A percentile compares a stretch with the other conserved stretches of the same genome.
Evolutionary conservation across 2,888 invertebrate genomes (phyloP).

Genomic region (Endomychus coccineus): DNA sequence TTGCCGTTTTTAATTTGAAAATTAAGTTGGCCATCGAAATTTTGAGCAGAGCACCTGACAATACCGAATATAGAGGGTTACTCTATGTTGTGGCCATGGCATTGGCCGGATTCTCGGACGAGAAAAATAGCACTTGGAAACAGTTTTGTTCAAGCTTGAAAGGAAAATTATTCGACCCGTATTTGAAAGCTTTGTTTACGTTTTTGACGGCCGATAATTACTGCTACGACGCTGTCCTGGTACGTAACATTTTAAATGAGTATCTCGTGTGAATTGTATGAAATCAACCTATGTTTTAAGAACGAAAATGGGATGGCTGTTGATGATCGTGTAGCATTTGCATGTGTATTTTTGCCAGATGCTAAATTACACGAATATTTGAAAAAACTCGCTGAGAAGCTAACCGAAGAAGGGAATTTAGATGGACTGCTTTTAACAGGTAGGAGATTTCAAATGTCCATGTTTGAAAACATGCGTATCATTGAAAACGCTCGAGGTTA

Average conservation of each 20-base stretch:
- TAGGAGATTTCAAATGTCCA: constrained; percentile 21
- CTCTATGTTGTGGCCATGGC: constrained; percentile 70
- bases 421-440: constrained; percentile 81
- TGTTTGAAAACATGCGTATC: neutral
- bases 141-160: constrained; percentile 67
- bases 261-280: neutral
- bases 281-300: constrained; percentile 43
- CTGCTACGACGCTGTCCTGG: constrained; percentile 69
- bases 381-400: constrained; percentile 58
- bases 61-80: constrained; percentile 34
- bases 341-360: constrained; percentile 79
- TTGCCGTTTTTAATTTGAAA: constrained; percentile 84
- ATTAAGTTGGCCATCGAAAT: constrained; percentile 79
- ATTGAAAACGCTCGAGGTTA: too few species aligned
- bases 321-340: constrained; percentile 86
- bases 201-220: constrained; percentile 79
- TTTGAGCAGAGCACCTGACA: constrained; percentile 61
- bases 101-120: constrained; percentile 77
- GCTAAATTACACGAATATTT: constrained; percentile 71
- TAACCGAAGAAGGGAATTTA: constrained; percentile 71
- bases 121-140: constrained; percentile 72
- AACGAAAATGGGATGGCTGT: constrained; percentile 78
- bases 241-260: constrained; percentile 39
- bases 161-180: constrained; percentile 76
- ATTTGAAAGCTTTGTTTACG: constrained; percentile 83